Evolutionary conservation across 1,140 invertebrate genomes (phyloP), one percentile per base, ranked within the genome.

Genomic region (Ips nitidus): DNA sequence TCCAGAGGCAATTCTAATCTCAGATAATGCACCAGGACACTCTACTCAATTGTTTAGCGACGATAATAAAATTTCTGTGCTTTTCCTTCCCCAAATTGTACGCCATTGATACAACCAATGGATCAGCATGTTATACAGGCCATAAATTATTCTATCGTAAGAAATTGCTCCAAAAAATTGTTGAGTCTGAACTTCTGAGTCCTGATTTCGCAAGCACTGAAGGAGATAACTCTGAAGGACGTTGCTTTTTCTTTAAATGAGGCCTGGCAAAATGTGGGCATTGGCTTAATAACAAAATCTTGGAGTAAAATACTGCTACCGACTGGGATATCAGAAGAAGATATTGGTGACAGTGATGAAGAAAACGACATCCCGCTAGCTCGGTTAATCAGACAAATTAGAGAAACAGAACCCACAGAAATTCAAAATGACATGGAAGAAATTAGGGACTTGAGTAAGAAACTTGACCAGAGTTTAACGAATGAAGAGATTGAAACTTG

Each of bases 61-160:
- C 65, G 45, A 22, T 22, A 22, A 52, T 70, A 4, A 77, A 64
- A 73, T 77, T 57, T 61, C 64, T 65, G 70, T 78, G 41, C 64
- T 73, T 22, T 77, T 75, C 63, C 63, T 80, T 47, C 74, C 76
- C 69, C 72, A 42, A 78, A 79, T 70, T 72, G 74, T 60, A 78
- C 76, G 57, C 68, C 73, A 61, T 68, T 77, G 66, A 73, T 78
- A 53, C 78, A 80, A 75, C 76, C 77, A 47, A 75, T 80, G 73
- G 74, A 78, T 73, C 76, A 80, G 71, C 76, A 76, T 57, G 73
- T 76, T 61, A 75, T 79, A 41, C 53, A 73, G 68, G 79, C 74
- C 60, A 76, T 79, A 6, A 60, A 39, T 45, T 79, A 80, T 60
- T 60, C 6, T 60, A 39, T 60, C 58, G 42, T 60, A 4, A 60